These are phyloP conservation scores for Ceyx melanurus DNA, from an alignment of 2,113 vertebrate species.

Conservation along the genomic window DNA sequence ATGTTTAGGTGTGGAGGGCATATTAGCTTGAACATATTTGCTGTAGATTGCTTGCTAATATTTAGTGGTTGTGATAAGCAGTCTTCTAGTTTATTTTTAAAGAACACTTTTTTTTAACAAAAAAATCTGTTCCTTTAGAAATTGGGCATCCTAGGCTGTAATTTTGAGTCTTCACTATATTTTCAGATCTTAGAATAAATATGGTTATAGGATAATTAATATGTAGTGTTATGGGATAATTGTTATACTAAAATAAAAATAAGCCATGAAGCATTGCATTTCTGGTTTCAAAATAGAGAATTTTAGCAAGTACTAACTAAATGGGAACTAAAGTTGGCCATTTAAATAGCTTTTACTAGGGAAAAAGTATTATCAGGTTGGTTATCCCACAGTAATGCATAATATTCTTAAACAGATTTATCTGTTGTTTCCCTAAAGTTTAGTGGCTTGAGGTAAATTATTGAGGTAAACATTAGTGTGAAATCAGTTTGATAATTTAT, in stretches of 20 bases:
- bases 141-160: neutral
- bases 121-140: neutral
- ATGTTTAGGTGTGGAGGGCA: neutral
- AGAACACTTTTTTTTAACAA: accelerated
- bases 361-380: neutral
- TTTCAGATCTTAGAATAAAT: neutral
- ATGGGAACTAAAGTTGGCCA: neutral
- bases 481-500: neutral
- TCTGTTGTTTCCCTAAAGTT: neutral
- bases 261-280: neutral
- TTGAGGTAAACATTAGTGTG: neutral
- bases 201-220: neutral
- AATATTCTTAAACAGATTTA: neutral
- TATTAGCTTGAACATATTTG: neutral
- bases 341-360: neutral
- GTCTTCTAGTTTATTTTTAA: neutral
- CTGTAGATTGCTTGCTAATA: neutral
- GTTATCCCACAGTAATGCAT: neutral
- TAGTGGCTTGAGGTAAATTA: neutral
- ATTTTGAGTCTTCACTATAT: neutral
- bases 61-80: neutral
- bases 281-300: neutral
- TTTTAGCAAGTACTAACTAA: neutral
- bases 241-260: neutral
- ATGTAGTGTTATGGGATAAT: neutral